Conservation (phyloP, 2,113 vertebrate genomes). For the Trogon melanurus region DNA sequence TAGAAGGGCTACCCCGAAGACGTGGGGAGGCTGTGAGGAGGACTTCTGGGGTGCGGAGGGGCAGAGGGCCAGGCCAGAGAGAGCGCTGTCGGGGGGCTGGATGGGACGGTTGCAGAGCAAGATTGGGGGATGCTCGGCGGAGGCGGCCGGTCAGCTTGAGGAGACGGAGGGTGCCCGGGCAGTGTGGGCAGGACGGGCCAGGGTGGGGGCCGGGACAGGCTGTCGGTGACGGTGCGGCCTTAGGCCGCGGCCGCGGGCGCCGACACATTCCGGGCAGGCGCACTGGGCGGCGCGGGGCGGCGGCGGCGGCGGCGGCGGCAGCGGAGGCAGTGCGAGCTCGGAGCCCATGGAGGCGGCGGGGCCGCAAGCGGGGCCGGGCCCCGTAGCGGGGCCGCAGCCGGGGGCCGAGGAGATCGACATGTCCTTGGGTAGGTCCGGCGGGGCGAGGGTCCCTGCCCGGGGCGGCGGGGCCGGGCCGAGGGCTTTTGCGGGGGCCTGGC, state of each 20-base stretch:
- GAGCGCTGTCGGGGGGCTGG: background rate
- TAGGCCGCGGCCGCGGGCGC: too few species aligned
- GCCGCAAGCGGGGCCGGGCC: background rate
- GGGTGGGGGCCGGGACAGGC: background rate
- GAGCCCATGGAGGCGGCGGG: background rate
- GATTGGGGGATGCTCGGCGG: background rate
- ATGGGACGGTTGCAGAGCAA: background rate
- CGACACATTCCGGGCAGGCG: constrained; percentile 11
- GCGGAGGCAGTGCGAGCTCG: background rate
- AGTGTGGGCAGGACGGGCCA: background rate
- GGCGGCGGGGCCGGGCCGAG: background rate
- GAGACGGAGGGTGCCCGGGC: background rate
- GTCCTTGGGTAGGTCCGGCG: constrained; percentile 31
- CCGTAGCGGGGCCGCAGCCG: background rate
- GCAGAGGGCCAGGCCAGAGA: background rate
- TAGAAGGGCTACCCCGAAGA: fast-evolving
- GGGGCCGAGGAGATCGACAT: constrained; percentile 37
- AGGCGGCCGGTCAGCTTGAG: too few species aligned
- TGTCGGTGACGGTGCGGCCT: background rate
- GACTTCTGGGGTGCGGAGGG: background rate
- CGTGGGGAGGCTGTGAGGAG: background rate
- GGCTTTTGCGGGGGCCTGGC: too few species aligned
- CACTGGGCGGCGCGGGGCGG: background rate
- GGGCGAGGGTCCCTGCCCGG: background rate
- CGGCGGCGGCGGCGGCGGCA: background rate